These are phyloP conservation scores for Choristoneura rosaceana DNA, from an alignment of 2,888 invertebrate species.

Conservation along the genomic window DNA sequence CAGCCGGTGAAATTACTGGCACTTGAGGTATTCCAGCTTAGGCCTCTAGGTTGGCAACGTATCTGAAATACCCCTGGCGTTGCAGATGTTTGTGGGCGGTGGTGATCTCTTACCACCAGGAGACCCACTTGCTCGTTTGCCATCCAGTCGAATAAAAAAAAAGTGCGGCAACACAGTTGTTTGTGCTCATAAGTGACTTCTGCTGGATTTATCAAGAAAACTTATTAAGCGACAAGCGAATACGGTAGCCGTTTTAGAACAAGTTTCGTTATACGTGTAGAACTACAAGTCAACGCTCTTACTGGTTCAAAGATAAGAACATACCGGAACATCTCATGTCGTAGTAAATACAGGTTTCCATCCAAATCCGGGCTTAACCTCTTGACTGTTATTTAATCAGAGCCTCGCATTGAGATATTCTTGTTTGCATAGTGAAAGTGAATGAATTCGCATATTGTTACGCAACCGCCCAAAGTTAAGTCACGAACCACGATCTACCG, in stretches of 20 bases:
- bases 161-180: too few relatives aligned
- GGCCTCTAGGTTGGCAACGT: too few relatives aligned
- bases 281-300: neutral
- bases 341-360: neutral
- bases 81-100: too few relatives aligned
- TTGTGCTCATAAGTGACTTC: too few relatives aligned
- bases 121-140: too few relatives aligned
- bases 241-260: neutral
- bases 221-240: neutral
- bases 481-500: conserved; percentile 33
- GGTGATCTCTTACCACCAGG: too few relatives aligned
- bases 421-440: conserved; percentile 39
- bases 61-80: too few relatives aligned
- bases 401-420: conserved; percentile 29
- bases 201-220: too few relatives aligned
- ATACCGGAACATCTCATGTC: conserved; percentile 2
- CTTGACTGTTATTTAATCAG: conserved; percentile 29
- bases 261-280: neutral
- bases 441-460: conserved; percentile 40
- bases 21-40: too few relatives aligned
- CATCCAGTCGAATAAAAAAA: too few relatives aligned
- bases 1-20: too few relatives aligned
- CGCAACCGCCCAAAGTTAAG: conserved; percentile 34
- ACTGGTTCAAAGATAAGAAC: neutral
- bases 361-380: conserved; percentile 25